Evolutionary conservation across 2,113 vertebrate genomes (phyloP), one percentile per base, ranked within the genome.

Genomic region (Etheostoma cragini): DNA sequence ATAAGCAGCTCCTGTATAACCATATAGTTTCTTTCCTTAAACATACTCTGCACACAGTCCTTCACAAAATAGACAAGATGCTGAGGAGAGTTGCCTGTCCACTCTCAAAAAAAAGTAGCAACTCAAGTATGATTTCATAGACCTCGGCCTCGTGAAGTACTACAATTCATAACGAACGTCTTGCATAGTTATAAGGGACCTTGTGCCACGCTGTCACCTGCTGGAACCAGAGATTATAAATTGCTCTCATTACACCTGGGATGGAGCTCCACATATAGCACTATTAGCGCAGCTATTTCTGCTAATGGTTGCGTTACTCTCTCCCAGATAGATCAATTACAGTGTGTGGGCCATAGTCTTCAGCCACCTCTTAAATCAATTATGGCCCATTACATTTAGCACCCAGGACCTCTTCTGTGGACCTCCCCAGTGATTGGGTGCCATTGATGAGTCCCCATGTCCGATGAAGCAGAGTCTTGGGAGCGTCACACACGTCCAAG

Each of bases 241-340:
- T 94, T 85, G 87, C 84, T 90, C 83, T 93, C 93, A 94, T 95
- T 95, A 93, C 84, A 87, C 78, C 85, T 89, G 87, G 91, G 90
- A 92, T 66, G 77, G 82, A 77, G 85, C 83, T 84, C 85, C 89
- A 91, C 89, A 85, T 92, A 92, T 86, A 91, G 92, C 77, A 85
- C 91, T 94, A 93, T 93, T 94, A 94, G 92, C 61, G 64, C 67
- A 61, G 91, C 92, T 90, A 94, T 89, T 91, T 90, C 89, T 93
- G 90, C 91, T 93, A 94, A 92, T 93, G 91, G 81, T 50, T 38
- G 65, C 80, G 88, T 89, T 91, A 81, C 92, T 87, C 87, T 92
- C 56, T 82, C 91, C 87, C 88, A 91, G 89, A 92, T 89, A 87
- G 89, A 93, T 90, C 93, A 92, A 93, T 93, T 92, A 90, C 83